Percentiles rank a stretch among this genome's conserved stretches.
phyloP scores from a whole-genome alignment of 2,797 vertebrate genomes.

The Huso huso region DNA sequence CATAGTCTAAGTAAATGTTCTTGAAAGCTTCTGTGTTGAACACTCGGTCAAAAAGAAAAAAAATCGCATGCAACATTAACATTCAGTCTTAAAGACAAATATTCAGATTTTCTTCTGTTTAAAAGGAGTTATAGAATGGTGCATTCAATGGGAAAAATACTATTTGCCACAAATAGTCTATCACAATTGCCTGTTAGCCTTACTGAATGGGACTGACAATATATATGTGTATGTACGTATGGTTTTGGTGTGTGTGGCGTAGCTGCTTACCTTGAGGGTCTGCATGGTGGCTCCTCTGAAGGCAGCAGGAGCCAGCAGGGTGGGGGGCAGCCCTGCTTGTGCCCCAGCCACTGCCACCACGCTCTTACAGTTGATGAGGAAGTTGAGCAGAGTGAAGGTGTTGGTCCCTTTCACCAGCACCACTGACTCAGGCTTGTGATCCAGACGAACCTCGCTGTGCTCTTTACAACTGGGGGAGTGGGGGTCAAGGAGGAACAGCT shows the following conservation, averaged over 20 bases:
- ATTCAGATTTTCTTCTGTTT: too few relatives aligned
- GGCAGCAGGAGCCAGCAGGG: conserved; percentile 70
- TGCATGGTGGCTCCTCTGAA: conserved; percentile 85
- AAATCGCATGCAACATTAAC: not conserved
- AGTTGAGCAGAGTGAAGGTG: conserved; percentile 86
- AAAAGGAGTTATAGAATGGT: too few relatives aligned
- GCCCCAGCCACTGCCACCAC: conserved; percentile 75
- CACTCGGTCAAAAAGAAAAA: too few relatives aligned
- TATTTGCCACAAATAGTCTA: too few relatives aligned
- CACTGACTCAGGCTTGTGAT: conserved; percentile 82
- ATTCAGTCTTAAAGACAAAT: too few relatives aligned
- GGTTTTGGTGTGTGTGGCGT: not conserved
- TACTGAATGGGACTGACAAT: too few relatives aligned
- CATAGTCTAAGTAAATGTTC: too few relatives aligned
- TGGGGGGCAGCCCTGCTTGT: conserved; percentile 86
- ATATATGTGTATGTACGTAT: too few relatives aligned
- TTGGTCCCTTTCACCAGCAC: conserved; percentile 70
- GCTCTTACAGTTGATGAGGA: conserved; percentile 86
- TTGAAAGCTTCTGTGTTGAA: too few relatives aligned
- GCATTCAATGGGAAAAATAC: too few relatives aligned
- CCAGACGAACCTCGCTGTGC: conserved; percentile 64
- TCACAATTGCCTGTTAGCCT: too few relatives aligned
- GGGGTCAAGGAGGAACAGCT: conserved; percentile 33
- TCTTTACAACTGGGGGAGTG: conserved; percentile 64
- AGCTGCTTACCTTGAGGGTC: conserved; percentile 70